Base-by-base conservation (phyloP, 1,140 invertebrate species). In the Platyscapa corneri region DNA sequence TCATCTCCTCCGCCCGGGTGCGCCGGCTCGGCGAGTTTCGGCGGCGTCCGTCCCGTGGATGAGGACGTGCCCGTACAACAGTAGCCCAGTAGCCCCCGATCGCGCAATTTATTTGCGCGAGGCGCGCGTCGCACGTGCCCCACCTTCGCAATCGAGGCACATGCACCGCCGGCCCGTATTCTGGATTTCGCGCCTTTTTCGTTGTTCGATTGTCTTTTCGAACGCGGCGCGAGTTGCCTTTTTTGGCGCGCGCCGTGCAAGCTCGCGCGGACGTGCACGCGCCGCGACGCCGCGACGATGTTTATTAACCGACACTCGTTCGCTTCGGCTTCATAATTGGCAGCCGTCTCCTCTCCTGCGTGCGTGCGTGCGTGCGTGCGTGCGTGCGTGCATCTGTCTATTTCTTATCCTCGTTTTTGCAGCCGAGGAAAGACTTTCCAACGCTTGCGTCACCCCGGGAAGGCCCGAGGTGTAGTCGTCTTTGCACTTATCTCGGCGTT, bases 121-220 rank as follows among this genome's bases (percentile, higher is more conserved):
- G 86, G 87, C 88, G 89, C 88, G 86, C 88, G 84, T 86, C 87
- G 89, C 88, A 90, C 89, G 89, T 90, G 89, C 83, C 87, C 88
- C 88, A 90, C 88, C 89, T 90, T 89, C 88, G 87, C 88, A 89
- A 90, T 90, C 82, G 30, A 49, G 30, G 30, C 12, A 5, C 6
- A 5, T 12, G 42, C 42, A 5, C 6, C 42, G 6, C 6, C n/a
- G 67, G 60, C 60, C 60, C 49, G 72, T 88, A 87, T 89, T 88
- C 87, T 87, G 84, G 86, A 87, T 89, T 89, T 89, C 89, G 89
- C 89, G 88, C 89, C 89, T 90, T 90, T 90, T 90, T 89, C 82
- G 89, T 89, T 89, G 79, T 86, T 76, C 88, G 86, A 89, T 89
- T 90, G 89, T 89, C 89, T 89, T 83, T 88, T 87, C 77, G 39